Evolutionary conservation across 2,113 vertebrate species (phyloP).

Genomic region (Corvus cornix): DNA sequence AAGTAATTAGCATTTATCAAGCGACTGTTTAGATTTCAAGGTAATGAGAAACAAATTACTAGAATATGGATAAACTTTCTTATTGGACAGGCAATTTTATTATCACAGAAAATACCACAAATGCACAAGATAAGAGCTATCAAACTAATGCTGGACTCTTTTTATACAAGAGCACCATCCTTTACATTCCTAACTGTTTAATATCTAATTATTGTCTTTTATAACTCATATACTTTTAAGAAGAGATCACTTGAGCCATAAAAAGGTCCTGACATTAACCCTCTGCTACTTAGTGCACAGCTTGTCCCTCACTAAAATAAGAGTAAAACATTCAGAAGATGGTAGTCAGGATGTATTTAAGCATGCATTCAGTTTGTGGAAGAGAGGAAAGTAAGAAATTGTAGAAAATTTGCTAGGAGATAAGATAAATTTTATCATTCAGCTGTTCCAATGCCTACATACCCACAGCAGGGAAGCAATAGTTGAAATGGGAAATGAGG

Average conservation of each 20-base stretch:
- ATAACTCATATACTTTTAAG: background rate
- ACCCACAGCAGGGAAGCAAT: background rate
- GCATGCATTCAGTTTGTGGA: background rate
- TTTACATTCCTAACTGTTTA: background rate
- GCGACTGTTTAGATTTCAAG: background rate
- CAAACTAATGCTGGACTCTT: background rate
- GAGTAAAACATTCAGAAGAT: background rate
- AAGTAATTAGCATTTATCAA: background rate
- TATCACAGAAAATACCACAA: background rate
- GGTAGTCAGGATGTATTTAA: background rate
- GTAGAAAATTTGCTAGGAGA: background rate
- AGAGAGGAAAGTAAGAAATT: background rate
- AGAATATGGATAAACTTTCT: background rate
- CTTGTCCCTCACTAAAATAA: background rate
- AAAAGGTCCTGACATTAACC: background rate
- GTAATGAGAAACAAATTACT: background rate
- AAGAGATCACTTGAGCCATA: background rate
- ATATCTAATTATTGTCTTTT: background rate
- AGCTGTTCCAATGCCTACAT: background rate
- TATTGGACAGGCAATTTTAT: background rate
- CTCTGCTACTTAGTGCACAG: background rate
- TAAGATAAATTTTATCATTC: background rate
- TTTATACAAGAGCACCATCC: background rate
- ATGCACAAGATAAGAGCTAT: background rate
- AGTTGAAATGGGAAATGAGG: background rate